A percentile compares a stretch with the other conserved stretches of the same genome.
Evolutionary conservation across 2,888 invertebrate species (phyloP).

Genomic region (Automeris io): DNA sequence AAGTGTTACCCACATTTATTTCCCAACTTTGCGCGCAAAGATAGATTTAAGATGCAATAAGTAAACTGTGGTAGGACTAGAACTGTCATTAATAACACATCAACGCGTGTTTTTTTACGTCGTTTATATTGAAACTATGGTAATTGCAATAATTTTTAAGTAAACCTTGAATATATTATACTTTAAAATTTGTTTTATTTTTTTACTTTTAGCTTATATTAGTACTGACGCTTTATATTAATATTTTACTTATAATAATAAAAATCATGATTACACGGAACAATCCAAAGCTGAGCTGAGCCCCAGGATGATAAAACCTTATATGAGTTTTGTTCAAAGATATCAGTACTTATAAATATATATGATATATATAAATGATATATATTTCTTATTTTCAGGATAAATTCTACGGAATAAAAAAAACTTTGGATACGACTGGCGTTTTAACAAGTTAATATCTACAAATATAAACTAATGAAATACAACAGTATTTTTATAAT

Average conservation of each 20-base stretch:
- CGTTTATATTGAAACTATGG: not conserved
- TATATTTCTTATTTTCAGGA: not conserved
- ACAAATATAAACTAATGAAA: not conserved
- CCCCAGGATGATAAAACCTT: not conserved
- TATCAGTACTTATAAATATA: not conserved
- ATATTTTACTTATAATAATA: not conserved
- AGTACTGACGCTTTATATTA: too few relatives aligned
- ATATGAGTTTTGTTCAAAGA: not conserved
- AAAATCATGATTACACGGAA: slow-evolving; percentile 18
- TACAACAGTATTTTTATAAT: not conserved
- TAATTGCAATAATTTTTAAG: not conserved
- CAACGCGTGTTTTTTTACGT: slow-evolving; percentile 3
- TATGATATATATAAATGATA: not conserved
- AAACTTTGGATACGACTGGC: slow-evolving; percentile 4
- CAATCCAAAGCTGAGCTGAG: slow-evolving; percentile 27
- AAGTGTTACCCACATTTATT: slow-evolving; percentile 11
- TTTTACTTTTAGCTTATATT: too few relatives aligned
- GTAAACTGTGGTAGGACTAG: not conserved
- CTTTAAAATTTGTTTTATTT: not conserved
- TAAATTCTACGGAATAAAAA: not conserved
- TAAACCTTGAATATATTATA: not conserved
- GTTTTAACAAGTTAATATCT: too few relatives aligned
- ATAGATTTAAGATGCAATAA: not conserved
- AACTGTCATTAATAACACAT: slow-evolving; percentile 8
- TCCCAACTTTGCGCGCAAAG: slow-evolving; percentile 12